Evolutionary conservation across 2,797 vertebrate genomes (phyloP).

Genomic region (Parauchenoglanis ngamensis): DNA sequence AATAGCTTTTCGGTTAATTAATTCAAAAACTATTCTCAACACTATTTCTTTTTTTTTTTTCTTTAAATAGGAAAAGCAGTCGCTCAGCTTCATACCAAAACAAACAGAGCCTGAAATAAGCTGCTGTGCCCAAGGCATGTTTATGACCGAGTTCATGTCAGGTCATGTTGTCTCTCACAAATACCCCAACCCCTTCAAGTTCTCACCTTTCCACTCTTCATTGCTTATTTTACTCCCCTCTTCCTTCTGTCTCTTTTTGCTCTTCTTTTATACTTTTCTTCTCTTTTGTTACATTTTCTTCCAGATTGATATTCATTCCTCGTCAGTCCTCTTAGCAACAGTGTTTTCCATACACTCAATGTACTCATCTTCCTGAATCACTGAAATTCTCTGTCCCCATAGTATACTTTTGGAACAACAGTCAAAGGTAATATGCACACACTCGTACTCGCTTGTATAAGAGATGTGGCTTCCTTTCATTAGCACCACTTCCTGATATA

Average conservation of each 20-base stretch:
- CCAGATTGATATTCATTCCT: slow-evolving; percentile 14
- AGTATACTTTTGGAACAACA: slow-evolving; percentile 54
- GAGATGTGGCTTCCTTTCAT: slow-evolving; percentile 45
- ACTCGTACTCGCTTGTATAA: slow-evolving; percentile 55
- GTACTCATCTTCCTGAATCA: not conserved
- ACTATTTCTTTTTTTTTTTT: not conserved
- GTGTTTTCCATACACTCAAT: slow-evolving; percentile 57
- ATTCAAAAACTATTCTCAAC: slow-evolving; percentile 13
- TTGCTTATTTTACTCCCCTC: slow-evolving; percentile 3
- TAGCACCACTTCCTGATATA: slow-evolving; percentile 31
- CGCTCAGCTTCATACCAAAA: slow-evolving; percentile 35
- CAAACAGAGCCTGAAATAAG: slow-evolving; percentile 46
- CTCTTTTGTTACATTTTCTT: not conserved
- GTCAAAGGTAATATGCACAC: slow-evolving; percentile 42
- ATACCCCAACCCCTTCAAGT: slow-evolving; percentile 5
- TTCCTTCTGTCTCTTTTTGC: slow-evolving; percentile 38
- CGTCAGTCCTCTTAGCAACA: slow-evolving; percentile 45
- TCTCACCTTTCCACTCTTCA: slow-evolving; percentile 22
- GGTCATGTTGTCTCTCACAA: slow-evolving; percentile 34
- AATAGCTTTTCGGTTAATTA: slow-evolving; percentile 34
- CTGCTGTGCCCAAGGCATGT: slow-evolving; percentile 39
- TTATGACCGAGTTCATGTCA: slow-evolving; percentile 41
- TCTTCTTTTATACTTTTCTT: slow-evolving; percentile 16
- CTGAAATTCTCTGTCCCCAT: slow-evolving; percentile 58
- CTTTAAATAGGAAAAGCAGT: slow-evolving; percentile 20